Percentiles rank a stretch among this genome's conserved stretches.
phyloP scores from a whole-genome alignment of 2,113 vertebrate species.

The Danionella cerebrum region DNA sequence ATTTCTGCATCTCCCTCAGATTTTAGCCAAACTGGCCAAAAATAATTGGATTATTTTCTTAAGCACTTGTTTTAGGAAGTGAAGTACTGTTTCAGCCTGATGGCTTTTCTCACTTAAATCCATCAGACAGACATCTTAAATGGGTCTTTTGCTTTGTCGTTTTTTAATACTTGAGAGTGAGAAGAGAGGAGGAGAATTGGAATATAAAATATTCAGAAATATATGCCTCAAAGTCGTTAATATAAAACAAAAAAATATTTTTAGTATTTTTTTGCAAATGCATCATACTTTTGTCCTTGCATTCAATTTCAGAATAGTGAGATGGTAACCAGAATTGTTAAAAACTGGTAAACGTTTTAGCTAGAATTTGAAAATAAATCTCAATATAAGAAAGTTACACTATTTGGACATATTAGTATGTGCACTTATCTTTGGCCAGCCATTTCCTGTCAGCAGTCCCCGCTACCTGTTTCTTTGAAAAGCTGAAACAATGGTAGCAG shows the following conservation, averaged over 20 bases:
- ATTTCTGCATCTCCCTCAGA: background rate
- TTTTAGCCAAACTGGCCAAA: background rate
- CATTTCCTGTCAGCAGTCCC: slow-evolving; percentile 1
- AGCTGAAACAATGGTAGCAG: slow-evolving; percentile 23
- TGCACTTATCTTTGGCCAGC: background rate
- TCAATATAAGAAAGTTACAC: no score
- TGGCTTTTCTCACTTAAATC: background rate
- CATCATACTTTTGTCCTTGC: no score
- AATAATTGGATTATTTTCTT: background rate
- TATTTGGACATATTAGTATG: background rate
- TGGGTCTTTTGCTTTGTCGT: background rate
- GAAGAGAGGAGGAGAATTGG: background rate
- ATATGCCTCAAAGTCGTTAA: no score
- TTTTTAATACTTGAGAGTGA: background rate
- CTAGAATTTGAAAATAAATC: no score
- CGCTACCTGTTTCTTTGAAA: background rate
- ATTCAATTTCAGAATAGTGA: no score
- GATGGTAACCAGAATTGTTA: no score
- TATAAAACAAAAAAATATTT: no score
- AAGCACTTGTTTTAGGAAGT: background rate
- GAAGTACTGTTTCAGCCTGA: background rate
- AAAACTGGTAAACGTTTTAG: no score
- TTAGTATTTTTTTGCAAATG: no score
- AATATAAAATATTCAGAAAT: no score
- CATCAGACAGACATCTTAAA: background rate